Evolutionary conservation across 1,140 invertebrate genomes (phyloP).

Genomic region (Pissodes strobi): DNA sequence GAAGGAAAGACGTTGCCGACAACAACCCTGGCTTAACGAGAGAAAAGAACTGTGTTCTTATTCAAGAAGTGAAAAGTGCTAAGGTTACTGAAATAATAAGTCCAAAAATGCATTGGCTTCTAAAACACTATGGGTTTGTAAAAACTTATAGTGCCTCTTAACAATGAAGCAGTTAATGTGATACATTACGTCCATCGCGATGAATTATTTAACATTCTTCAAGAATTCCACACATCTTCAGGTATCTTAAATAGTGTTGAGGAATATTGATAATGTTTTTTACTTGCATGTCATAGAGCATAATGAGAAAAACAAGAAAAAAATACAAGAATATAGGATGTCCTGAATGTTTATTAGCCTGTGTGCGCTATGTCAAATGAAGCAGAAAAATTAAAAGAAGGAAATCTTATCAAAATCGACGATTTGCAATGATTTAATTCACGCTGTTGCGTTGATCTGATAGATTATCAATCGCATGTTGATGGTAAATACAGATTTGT

Average conservation of each 20-base stretch:
- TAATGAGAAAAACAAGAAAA: constrained; percentile 29
- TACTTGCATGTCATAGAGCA: constrained; percentile 38
- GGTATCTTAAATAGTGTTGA: constrained; percentile 3
- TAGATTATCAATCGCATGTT: constrained; percentile 56
- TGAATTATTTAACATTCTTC: constrained; percentile 1
- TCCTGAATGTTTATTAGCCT: constrained; percentile 31
- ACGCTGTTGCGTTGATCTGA: constrained; percentile 58
- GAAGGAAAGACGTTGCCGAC: neutral
- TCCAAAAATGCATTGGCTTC: constrained; percentile 7
- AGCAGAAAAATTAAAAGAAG: constrained; percentile 41
- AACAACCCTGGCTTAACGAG: neutral
- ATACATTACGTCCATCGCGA: constrained; percentile 2
- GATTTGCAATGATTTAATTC: constrained; percentile 48
- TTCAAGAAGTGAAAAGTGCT: neutral
- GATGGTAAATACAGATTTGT: constrained; percentile 57
- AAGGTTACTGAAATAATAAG: neutral
- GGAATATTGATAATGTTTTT: neutral
- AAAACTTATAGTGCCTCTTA: constrained; percentile 14
- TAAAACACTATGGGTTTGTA: constrained; percentile 4
- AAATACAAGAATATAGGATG: constrained; percentile 23
- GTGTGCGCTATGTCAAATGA: constrained; percentile 38
- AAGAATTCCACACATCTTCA: constrained; percentile 4
- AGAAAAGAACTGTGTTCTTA: neutral
- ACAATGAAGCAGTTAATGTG: constrained; percentile 12
- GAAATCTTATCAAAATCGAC: constrained; percentile 38